Base-by-base conservation (phyloP, 2,113 vertebrate species). In the Lepus americanus region DNA sequence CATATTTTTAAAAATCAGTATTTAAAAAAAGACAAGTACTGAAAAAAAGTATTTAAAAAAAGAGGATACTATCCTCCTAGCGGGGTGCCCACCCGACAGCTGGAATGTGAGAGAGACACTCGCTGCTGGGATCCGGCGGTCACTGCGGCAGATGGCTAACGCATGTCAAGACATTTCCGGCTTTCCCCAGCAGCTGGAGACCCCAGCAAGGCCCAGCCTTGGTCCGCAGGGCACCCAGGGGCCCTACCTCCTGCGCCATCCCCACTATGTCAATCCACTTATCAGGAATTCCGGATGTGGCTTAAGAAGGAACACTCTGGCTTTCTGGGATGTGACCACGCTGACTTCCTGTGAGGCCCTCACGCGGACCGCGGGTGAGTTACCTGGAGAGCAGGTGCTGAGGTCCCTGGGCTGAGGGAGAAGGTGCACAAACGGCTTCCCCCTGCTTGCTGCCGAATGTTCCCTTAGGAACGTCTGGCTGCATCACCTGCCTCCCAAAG, bases 1-100 rank as follows among this genome's bases (percentile, higher is more conserved):
- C 3, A 59, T 59, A 59, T 59, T 59, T 59, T 59, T 59, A 17
- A 59, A 59, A 59, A 59, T 7, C 1, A 59, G 17, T 59, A 17
- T 59, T 59, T 59, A 59, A 59, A 59, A 13, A 51, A 90, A 36
- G 31, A 5, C 77, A 78, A 2, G 51, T 7, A 44, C 39, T 44
- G 39, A 55, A 59, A 59, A 16, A 44, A 44, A 59, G 55, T 59
- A 17, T 59, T 59, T 59, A 59, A 59, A 59, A 8, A 39, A 90
- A 36, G 31, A 29, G 49, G 14, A 77, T 1, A 23, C 3, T 1
- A 22, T 31, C n/a, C 23, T 29, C 4, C 49, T 7, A 44, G 64
- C 1, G 0, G 13, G 4, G 7, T 7, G 10, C 2, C 19, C 3
- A 1, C 3, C 0, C 6, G 6, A 19, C 2, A 14, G 59, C 14